Evolutionary conservation across 2,797 vertebrate species (phyloP).

Genomic region (Sebastiscus albofasciatus): DNA sequence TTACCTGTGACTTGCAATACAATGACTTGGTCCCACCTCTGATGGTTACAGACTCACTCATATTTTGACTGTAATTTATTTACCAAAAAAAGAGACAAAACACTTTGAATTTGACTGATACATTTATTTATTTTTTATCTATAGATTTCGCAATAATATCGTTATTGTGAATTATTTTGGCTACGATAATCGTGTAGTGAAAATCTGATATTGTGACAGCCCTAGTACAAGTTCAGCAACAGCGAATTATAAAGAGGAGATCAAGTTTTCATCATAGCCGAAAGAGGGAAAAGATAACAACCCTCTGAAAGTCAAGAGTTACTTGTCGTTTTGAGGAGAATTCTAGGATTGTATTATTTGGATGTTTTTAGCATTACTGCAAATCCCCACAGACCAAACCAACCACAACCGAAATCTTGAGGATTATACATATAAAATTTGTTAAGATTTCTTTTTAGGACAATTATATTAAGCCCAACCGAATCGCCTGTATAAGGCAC

Average conservation of each 20-base stretch:
- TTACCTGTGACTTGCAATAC: too few species aligned
- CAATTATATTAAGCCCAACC: background rate
- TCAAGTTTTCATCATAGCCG: background rate
- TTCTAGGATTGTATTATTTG: background rate
- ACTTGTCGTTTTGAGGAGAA: background rate
- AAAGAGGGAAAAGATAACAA: background rate
- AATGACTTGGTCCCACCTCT: too few species aligned
- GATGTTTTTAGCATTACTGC: background rate
- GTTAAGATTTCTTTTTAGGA: background rate
- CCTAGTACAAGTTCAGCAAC: background rate
- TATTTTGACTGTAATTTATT: too few species aligned
- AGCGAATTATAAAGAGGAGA: background rate
- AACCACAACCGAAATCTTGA: background rate
- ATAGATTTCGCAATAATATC: too few species aligned
- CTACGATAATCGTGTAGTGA: too few species aligned
- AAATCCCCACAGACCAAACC: background rate
- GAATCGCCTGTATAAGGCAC: rapidly evolving
- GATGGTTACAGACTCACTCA: too few species aligned
- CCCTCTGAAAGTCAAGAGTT: background rate
- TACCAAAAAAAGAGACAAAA: too few species aligned
- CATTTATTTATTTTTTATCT: too few species aligned
- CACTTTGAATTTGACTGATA: too few species aligned
- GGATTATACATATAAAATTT: background rate
- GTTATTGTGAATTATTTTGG: too few species aligned
- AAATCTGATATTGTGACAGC: too few species aligned